Percentiles rank a stretch among this genome's conserved stretches.
These are phyloP conservation scores for Eupithecia insigniata DNA, from an alignment of 2,888 invertebrate genomes.

Conservation along the genomic window DNA sequence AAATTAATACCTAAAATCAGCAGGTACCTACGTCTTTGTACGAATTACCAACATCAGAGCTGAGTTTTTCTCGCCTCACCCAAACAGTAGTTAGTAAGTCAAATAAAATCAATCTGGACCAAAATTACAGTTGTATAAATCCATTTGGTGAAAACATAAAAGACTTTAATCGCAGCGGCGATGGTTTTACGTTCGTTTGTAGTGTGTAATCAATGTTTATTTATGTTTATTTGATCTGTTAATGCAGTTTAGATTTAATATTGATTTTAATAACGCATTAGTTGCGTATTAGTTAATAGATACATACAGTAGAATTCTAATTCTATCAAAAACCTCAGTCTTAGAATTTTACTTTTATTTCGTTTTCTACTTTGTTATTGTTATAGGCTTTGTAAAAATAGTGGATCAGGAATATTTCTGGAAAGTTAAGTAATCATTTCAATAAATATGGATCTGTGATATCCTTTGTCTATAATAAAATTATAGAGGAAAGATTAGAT, in stretches of 20 bases:
- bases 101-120: conserved; percentile 8
- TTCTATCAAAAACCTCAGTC: no score
- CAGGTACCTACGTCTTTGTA: not conserved
- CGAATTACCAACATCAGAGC: not conserved
- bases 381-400: no score
- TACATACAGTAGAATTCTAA: not conserved
- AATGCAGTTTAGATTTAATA: conserved; percentile 8
- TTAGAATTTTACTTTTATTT: no score
- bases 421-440: no score
- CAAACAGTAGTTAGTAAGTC: conserved; percentile 7
- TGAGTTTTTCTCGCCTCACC: not conserved
- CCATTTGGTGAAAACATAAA: conserved; percentile 9
- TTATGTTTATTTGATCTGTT: conserved; percentile 7
- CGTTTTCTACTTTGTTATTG: no score
- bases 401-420: no score
- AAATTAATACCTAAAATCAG: not conserved
- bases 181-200: conserved; percentile 8
- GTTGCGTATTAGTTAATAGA: not conserved
- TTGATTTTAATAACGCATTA: not conserved
- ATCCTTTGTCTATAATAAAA: no score
- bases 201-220: conserved; percentile 1
- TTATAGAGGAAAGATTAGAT: no score
- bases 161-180: conserved; percentile 7
- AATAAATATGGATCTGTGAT: no score
- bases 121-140: conserved; percentile 1